These are phyloP conservation scores for Phyllostomus hastatus DNA, from an alignment of 2,113 vertebrate species.

Conservation along the genomic window DNA sequence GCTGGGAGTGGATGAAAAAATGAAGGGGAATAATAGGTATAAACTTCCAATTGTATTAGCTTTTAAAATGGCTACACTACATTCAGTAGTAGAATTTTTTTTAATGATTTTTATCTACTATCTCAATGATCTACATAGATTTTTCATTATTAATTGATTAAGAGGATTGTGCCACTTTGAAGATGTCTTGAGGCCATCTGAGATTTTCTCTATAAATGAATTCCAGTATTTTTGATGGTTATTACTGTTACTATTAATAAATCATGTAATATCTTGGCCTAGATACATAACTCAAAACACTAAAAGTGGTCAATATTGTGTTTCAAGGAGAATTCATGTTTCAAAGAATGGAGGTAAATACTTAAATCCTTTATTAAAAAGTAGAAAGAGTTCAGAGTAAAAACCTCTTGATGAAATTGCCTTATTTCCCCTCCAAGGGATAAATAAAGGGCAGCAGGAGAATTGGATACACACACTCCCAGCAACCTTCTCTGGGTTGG, in stretches of 20 bases:
- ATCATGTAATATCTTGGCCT: background rate
- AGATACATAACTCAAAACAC: background rate
- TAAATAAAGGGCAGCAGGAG: background rate
- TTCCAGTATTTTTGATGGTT: background rate
- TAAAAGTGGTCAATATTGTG: background rate
- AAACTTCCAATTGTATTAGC: background rate
- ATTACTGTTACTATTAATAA: background rate
- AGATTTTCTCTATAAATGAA: background rate
- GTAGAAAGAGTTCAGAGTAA: background rate
- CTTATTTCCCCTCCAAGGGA: background rate
- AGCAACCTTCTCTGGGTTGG: background rate
- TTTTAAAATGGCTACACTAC: background rate
- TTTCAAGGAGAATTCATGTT: background rate
- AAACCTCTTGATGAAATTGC: background rate
- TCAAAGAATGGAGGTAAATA: background rate
- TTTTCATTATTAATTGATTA: background rate
- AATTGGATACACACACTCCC: background rate
- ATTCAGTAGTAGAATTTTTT: slow-evolving; percentile 10
- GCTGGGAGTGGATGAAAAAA: background rate
- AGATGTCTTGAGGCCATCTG: background rate
- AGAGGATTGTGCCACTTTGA: background rate
- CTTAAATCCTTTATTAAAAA: background rate
- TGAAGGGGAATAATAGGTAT: background rate
- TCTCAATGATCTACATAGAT: background rate
- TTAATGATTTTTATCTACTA: background rate